Base-by-base conservation (phyloP, 2,113 vertebrate genomes). In the Tachysurus fulvidraco region DNA sequence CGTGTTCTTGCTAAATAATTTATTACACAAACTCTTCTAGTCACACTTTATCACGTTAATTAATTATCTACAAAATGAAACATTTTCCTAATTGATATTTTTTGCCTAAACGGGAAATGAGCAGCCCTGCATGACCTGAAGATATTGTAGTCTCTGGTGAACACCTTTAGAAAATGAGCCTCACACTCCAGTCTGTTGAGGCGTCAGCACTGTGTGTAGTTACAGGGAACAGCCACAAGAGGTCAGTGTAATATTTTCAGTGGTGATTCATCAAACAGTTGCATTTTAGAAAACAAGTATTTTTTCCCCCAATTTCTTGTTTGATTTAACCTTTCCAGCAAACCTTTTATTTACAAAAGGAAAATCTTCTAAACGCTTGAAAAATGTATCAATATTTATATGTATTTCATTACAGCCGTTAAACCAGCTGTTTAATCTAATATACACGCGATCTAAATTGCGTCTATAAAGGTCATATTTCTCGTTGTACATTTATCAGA, bases 171-270 rank as follows among this genome's bases (percentile, higher is more conserved):
- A 55, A 50, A 36, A 30, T 30, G 64, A 23, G 17, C 46, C 46
- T 17, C 36, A 7, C 19, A 41, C 46, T 57, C 46, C 16, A 67
- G 62, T 77, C 23, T 23, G n/a, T 23, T 14, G 7, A 52, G 44
- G 55, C 30, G 73, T 85, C 17, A 11, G 36, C 7, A 52, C 5
- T 21, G 23, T 19, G 12, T 87, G 89, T 78, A 86, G 76, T 85
- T 84, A 67, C 54, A n/a, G 41, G 36, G 12, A 1, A 3, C 41
- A 52, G 52, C 83, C 89, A 90, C 87, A 46, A 85, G 89, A 82
- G 71, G 85, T 25, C 88, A 85, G 50, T 79, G 64, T 65, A 83
- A 77, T 78, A 16, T 67, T 71, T 79, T 21, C 44, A 50, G 44
- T 21, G n/a, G 3, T 55, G 76, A 16, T 28, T 13, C 25, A 79